Conservation (phyloP, 2,888 invertebrate species). For the Diabrotica balteata region DNA sequence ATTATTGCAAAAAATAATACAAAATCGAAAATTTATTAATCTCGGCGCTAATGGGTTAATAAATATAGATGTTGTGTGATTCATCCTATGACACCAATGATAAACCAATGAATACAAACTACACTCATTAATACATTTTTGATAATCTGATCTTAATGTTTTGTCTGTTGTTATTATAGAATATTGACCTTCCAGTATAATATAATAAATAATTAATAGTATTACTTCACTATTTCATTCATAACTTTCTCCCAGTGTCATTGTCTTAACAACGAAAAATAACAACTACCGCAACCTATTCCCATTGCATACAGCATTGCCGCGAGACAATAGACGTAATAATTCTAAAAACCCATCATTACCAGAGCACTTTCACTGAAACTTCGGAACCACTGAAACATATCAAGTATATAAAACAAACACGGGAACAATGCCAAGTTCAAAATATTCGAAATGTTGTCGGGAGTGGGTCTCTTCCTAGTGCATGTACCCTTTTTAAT, state of each 20-base stretch:
- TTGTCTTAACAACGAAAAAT: neutral
- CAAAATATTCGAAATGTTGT: conserved; percentile 43
- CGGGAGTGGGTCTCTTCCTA: conserved; percentile 17
- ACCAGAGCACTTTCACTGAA: conserved; percentile 50
- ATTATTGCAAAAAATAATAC: no score
- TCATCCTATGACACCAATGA: no score
- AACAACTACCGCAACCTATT: conserved; percentile 9
- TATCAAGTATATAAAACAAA: conserved; percentile 48
- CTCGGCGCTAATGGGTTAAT: no score
- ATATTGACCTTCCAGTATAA: neutral
- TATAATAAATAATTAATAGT: neutral
- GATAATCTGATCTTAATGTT: no score
- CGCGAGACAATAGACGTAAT: conserved; percentile 40
- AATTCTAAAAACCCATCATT: conserved; percentile 40
- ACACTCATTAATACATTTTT: no score
- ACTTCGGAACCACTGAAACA: conserved; percentile 47
- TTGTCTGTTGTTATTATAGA: neutral
- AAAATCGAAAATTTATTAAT: no score
- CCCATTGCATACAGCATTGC: conserved; percentile 29
- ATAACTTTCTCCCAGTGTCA: neutral
- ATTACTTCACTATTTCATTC: neutral
- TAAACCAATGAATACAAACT: no score
- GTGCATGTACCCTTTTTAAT: conserved; percentile 18
- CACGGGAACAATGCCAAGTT: conserved; percentile 41
- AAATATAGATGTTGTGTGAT: no score